Percentiles rank a stretch among this genome's conserved stretches.
phyloP scores from a whole-genome alignment of 2,888 invertebrate species.

The Marasmarcha lunaedactyla region DNA sequence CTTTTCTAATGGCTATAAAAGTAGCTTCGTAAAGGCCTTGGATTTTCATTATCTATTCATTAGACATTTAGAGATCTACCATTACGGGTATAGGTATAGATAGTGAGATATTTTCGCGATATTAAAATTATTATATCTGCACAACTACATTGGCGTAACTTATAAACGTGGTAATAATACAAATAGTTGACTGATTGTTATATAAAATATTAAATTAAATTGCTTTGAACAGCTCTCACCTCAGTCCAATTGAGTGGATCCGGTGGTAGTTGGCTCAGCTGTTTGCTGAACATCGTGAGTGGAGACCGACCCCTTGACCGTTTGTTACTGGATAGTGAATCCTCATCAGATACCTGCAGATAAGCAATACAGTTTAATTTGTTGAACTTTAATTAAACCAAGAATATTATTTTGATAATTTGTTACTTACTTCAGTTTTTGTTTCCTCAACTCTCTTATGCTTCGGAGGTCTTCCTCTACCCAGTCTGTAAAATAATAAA shows the following conservation, averaged over 20 bases:
- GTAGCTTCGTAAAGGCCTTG: background rate
- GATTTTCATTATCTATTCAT: background rate
- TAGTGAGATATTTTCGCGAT: too few species aligned
- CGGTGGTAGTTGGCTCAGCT: constrained; percentile 15
- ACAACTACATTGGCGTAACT: too few species aligned
- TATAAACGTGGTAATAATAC: too few species aligned
- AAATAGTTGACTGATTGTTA: too few species aligned
- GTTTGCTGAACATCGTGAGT: constrained; percentile 11
- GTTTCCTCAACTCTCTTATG: constrained; percentile 51
- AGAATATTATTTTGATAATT: background rate
- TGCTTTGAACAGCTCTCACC: too few species aligned
- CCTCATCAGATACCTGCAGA: constrained; percentile 48
- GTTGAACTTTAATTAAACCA: constrained; percentile 1
- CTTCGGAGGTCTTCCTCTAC: constrained; percentile 54
- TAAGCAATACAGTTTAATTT: background rate
- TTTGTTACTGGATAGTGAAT: constrained; percentile 39
- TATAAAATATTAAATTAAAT: too few species aligned
- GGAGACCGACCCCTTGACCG: constrained; percentile 73
- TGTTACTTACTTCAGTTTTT: constrained; percentile 40
- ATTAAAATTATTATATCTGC: too few species aligned
- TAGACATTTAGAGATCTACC: background rate
- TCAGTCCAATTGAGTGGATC: background rate
- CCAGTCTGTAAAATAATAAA: constrained; percentile 23
- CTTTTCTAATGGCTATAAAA: too few species aligned
- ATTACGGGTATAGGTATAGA: too few species aligned